Percentiles rank a stretch among this genome's conserved stretches.
phyloP scores from a whole-genome alignment of 2,797 vertebrate genomes.

The Hippopotamyrus pictus region DNA sequence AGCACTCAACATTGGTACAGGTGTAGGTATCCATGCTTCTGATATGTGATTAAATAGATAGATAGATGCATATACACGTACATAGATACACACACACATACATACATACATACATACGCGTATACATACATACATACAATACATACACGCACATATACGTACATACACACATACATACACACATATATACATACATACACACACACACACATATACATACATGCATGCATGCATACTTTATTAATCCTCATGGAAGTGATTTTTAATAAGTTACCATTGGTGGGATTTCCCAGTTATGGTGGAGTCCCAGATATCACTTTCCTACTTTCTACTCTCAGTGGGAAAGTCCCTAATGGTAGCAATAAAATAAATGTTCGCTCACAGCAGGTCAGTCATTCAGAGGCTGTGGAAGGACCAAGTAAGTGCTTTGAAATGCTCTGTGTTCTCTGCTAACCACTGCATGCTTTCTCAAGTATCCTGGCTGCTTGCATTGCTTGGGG shows the following conservation, averaged over 20 bases:
- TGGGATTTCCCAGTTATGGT: neutral
- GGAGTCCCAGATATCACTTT: neutral
- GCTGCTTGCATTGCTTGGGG: neutral
- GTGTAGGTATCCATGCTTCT: neutral
- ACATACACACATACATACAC: neutral
- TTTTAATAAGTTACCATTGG: neutral
- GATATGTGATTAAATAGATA: neutral
- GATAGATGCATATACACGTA: neutral
- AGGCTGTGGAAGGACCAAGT: neutral
- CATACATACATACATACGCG: neutral
- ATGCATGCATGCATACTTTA: neutral
- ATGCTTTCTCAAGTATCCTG: neutral
- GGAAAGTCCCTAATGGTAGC: neutral
- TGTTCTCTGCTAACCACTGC: neutral
- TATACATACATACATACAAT: neutral
- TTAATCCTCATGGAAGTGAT: neutral
- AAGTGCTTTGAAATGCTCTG: neutral
- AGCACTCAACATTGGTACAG: neutral
- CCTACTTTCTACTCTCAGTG: neutral
- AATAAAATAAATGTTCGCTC: neutral
- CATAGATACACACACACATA: neutral
- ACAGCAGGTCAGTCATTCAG: neutral
- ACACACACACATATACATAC: neutral
- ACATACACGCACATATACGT: neutral
- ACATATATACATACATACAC: neutral